These are phyloP conservation scores for Pao palembangensis DNA, from an alignment of 2,113 vertebrate species.

Conservation along the genomic window DNA sequence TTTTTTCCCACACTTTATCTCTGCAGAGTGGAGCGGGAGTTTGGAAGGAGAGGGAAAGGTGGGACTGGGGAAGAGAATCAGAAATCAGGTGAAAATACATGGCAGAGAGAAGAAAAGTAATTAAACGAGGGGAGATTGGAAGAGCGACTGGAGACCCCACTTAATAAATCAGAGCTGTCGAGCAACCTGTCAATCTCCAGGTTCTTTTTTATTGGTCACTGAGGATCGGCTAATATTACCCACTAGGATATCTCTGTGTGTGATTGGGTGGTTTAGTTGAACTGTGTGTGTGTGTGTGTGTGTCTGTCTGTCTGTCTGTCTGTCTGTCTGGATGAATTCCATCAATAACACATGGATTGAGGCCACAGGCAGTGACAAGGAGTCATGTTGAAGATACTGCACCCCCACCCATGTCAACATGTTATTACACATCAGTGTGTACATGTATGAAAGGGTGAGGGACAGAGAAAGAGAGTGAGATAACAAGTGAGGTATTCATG, in stretches of 20 bases:
- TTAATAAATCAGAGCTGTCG: slow-evolving; percentile 65
- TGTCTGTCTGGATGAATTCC: slow-evolving; percentile 44
- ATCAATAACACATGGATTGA: slow-evolving; percentile 62
- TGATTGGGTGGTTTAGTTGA: slow-evolving; percentile 36
- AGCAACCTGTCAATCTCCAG: slow-evolving; percentile 64
- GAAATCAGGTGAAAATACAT: slow-evolving; percentile 15
- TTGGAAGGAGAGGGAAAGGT: background rate
- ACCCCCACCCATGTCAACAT: background rate
- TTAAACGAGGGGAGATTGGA: slow-evolving; percentile 42
- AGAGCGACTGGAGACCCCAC: slow-evolving; percentile 40
- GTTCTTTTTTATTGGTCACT: slow-evolving; percentile 69
- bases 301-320: too few relatives aligned
- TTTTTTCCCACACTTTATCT: background rate
- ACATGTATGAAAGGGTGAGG: slow-evolving; percentile 1
- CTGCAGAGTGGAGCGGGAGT: background rate
- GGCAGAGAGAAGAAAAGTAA: slow-evolving; percentile 45
- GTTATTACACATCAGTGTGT: slow-evolving; percentile 3
- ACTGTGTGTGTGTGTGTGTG: slow-evolving; percentile 3
- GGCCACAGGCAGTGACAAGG: slow-evolving; percentile 53
- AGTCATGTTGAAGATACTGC: slow-evolving; percentile 43
- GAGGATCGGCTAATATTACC: slow-evolving; percentile 68
- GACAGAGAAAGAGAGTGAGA: slow-evolving; percentile 6
- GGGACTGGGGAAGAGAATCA: background rate
- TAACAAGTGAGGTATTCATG: slow-evolving; percentile 49
- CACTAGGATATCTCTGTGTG: slow-evolving; percentile 47